phyloP scores from a whole-genome alignment of 2,797 vertebrate species.

The Chaetodon trifasciatus region DNA sequence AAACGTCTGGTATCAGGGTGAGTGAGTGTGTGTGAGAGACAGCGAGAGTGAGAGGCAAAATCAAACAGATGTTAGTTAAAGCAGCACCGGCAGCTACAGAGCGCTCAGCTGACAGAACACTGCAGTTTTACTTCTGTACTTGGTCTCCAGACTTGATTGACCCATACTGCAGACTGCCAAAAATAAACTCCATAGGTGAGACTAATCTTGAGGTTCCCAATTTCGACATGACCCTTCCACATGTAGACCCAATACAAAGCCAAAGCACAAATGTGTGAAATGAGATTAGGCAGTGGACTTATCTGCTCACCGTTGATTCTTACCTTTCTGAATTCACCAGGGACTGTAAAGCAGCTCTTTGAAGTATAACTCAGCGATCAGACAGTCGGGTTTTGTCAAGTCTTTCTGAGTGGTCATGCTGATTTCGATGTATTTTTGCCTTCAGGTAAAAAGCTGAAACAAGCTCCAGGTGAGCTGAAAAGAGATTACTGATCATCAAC shows the following conservation, averaged over 20 bases:
- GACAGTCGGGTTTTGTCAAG: slow-evolving; percentile 15
- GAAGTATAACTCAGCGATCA: slow-evolving; percentile 4
- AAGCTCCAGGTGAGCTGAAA: slow-evolving; percentile 3
- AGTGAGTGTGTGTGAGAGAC: background rate
- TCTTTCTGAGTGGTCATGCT: slow-evolving; percentile 1
- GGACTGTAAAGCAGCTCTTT: slow-evolving; percentile 8
- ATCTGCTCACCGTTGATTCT: background rate
- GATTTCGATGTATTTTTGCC: slow-evolving; percentile 18
- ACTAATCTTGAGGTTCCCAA: background rate
- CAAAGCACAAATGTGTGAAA: slow-evolving; percentile 12
- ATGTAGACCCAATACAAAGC: background rate
- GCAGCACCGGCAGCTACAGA: background rate
- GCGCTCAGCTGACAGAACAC: background rate
- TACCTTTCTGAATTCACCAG: background rate
- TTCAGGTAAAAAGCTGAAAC: slow-evolving; percentile 37
- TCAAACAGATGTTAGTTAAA: slow-evolving; percentile 23
- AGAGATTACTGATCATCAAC: slow-evolving; percentile 37
- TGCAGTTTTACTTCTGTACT: background rate
- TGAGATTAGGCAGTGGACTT: background rate
- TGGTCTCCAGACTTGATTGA: background rate
- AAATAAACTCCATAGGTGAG: background rate
- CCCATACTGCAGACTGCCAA: background rate
- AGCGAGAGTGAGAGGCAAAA: background rate
- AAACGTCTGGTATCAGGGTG: background rate
- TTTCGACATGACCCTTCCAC: background rate